A percentile compares a stretch with the other conserved stretches of the same genome.
Conservation (phyloP, 2,888 invertebrate genomes). For the Parnassius orleans region DNA sequence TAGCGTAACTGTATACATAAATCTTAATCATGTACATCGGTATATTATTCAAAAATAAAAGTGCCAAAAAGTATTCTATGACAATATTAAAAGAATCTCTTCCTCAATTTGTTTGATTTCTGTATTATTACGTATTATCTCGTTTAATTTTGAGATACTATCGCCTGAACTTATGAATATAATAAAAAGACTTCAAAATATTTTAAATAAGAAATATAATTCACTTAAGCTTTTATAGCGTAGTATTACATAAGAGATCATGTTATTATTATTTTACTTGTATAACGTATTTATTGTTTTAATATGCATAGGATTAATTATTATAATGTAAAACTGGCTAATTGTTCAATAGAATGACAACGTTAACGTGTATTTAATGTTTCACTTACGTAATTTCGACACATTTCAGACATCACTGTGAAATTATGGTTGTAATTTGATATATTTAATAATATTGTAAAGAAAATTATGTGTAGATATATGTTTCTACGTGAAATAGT, state of each 20-base stretch:
- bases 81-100: slow-evolving; percentile 22
- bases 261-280: slow-evolving; percentile 3
- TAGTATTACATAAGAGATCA: neutral
- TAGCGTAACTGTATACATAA: slow-evolving; percentile 44
- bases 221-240: slow-evolving; percentile 6
- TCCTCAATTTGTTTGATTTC: slow-evolving; percentile 1
- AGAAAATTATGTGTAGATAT: slow-evolving; percentile 65
- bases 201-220: slow-evolving; percentile 17
- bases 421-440: slow-evolving; percentile 78
- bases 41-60: slow-evolving; percentile 22
- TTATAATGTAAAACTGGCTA: neutral
- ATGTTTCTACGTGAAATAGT: slow-evolving; percentile 77
- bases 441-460: slow-evolving; percentile 68
- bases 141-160: slow-evolving; percentile 8
- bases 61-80: slow-evolving; percentile 28
- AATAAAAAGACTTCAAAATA: slow-evolving; percentile 17
- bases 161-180: slow-evolving; percentile 12
- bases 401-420: slow-evolving; percentile 62
- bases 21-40: slow-evolving; percentile 31
- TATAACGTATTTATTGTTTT: slow-evolving; percentile 4
- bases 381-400: slow-evolving; percentile 29
- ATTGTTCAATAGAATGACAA: slow-evolving; percentile 37
- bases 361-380: slow-evolving; percentile 27
- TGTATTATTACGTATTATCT: neutral
- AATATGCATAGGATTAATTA: slow-evolving; percentile 11